These are phyloP conservation scores for Autographa gamma DNA, from an alignment of 2,888 invertebrate species.

Conservation along the genomic window DNA sequence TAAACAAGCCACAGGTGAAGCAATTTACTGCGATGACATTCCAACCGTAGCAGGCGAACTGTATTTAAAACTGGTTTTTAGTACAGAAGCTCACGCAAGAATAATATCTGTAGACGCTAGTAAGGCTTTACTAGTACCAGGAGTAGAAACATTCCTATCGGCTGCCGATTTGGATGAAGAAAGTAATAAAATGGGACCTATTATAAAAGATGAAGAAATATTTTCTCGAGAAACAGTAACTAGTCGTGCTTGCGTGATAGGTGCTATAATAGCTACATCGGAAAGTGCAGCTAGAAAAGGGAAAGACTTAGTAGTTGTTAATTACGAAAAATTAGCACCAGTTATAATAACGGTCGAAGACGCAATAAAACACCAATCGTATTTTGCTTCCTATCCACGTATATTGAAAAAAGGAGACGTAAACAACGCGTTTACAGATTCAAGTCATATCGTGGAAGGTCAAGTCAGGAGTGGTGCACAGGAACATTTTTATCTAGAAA, in stretches of 20 bases:
- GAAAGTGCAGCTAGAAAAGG: slow-evolving; percentile 94
- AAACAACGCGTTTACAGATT: slow-evolving; percentile 90
- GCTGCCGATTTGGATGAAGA: slow-evolving; percentile 92
- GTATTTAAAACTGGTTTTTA: slow-evolving; percentile 93
- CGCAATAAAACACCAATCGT: slow-evolving; percentile 93
- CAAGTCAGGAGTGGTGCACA: slow-evolving; percentile 93
- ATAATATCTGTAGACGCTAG: slow-evolving; percentile 93
- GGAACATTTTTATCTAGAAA: slow-evolving; percentile 97
- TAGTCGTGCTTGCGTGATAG: slow-evolving; percentile 94
- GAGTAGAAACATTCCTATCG: slow-evolving; percentile 93
- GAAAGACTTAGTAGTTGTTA: slow-evolving; percentile 92
- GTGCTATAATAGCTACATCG: slow-evolving; percentile 93
- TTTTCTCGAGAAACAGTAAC: slow-evolving; percentile 93
- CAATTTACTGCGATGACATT: slow-evolving; percentile 96
- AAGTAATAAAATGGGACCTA: slow-evolving; percentile 91
- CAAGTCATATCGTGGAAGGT: slow-evolving; percentile 92
- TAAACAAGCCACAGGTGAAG: slow-evolving; percentile 97
- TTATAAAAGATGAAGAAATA: slow-evolving; percentile 94
- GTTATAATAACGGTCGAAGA: slow-evolving; percentile 96
- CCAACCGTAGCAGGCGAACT: slow-evolving; percentile 93
- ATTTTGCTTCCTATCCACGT: slow-evolving; percentile 87
- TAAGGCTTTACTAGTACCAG: slow-evolving; percentile 92
- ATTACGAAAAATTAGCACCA: slow-evolving; percentile 93
- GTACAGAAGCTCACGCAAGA: slow-evolving; percentile 94
- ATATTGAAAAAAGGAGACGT: slow-evolving; percentile 91